A percentile compares a stretch with the other conserved stretches of the same genome.
These are phyloP conservation scores for Alouatta palliata DNA, from an alignment of 2,113 vertebrate species.

Conservation along the genomic window DNA sequence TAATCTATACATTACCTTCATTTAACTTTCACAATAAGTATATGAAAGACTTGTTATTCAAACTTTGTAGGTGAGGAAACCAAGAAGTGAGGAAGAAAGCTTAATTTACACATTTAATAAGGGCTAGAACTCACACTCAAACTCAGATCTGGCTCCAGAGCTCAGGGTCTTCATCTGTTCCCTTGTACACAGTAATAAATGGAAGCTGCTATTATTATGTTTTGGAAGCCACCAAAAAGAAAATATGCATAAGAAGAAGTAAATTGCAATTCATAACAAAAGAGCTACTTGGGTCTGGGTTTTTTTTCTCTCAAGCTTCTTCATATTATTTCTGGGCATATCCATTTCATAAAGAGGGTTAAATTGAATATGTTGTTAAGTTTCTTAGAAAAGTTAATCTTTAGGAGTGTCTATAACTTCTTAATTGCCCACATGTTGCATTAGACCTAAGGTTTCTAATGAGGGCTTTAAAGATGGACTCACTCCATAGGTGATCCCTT, in stretches of 20 bases:
- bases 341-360: not conserved
- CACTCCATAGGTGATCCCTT: too few relatives aligned
- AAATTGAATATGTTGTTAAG: not conserved
- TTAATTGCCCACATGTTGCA: not conserved
- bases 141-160: not conserved
- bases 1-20: not conserved
- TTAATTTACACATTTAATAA: not conserved
- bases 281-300: not conserved
- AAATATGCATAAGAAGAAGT: not conserved
- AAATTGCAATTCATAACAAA: not conserved
- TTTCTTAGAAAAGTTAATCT: not conserved
- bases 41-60: not conserved
- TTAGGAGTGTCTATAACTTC: not conserved
- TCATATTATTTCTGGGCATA: constrained; percentile 5
- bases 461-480: not conserved
- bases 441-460: not conserved
- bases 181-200: not conserved
- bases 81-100: not conserved
- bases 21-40: not conserved
- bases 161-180: not conserved
- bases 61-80: constrained; percentile 23
- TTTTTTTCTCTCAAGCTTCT: constrained; percentile 18
- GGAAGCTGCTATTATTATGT: not conserved
- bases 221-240: constrained; percentile 41
- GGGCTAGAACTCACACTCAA: not conserved